phyloP scores from a whole-genome alignment of 2,113 vertebrate genomes.

The Cercopithecus mona region DNA sequence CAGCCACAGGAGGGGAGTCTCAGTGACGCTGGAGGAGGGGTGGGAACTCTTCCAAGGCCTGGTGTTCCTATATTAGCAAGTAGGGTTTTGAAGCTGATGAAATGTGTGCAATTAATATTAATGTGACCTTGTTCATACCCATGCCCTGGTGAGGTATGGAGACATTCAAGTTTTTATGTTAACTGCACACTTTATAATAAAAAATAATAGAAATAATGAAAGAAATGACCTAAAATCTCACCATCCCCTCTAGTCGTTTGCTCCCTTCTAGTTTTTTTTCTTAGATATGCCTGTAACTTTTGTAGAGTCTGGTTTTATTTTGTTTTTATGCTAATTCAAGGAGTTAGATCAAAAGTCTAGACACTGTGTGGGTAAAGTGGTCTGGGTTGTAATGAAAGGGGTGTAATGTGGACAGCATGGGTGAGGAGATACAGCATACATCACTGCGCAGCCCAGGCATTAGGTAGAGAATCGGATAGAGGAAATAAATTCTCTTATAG shows the following conservation, averaged over 20 bases:
- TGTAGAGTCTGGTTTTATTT: neutral
- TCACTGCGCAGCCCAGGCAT: neutral
- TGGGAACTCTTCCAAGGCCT: neutral
- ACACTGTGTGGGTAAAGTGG: neutral
- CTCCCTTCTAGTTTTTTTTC: neutral
- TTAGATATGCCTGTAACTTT: neutral
- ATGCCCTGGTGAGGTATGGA: neutral
- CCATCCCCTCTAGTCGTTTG: neutral
- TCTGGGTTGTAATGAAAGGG: neutral
- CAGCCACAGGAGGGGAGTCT: neutral
- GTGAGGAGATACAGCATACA: neutral
- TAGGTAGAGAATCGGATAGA: neutral
- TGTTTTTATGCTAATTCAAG: neutral
- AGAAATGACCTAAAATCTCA: neutral
- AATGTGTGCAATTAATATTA: neutral
- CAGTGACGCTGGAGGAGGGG: neutral
- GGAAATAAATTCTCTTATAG: neutral
- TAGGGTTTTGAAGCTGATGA: neutral
- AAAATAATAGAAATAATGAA: conserved; percentile 8
- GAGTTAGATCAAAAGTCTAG: neutral
- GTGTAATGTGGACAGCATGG: neutral
- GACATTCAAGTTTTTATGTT: neutral
- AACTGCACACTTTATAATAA: neutral
- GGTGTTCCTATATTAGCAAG: neutral
- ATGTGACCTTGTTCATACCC: neutral